These are phyloP conservation scores for Montipora foliosa DNA, from an alignment of 64 coral and sea anemone genomes.

Conservation along the genomic window DNA sequence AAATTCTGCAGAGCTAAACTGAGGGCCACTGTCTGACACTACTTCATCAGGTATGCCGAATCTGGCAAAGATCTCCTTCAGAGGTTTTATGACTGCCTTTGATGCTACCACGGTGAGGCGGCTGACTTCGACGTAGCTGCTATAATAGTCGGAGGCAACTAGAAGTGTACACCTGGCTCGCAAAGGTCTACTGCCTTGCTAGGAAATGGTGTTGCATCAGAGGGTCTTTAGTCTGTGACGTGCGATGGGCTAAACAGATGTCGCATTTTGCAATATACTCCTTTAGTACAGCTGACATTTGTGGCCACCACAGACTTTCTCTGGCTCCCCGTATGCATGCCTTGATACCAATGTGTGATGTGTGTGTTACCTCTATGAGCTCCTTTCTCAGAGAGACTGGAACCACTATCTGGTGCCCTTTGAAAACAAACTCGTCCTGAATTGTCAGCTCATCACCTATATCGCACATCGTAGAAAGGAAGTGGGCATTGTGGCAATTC, in stretches of 20 bases:
- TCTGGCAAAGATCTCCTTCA: slow-evolving; percentile 11
- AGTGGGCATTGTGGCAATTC: slow-evolving; percentile 3
- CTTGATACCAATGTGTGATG: slow-evolving; percentile 5
- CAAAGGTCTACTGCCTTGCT: slow-evolving; percentile 1
- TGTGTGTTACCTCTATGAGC: slow-evolving; percentile 16
- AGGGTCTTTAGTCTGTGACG: neutral
- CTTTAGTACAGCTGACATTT: slow-evolving; percentile 7
- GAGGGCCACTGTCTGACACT: neutral
- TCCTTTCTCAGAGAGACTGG: slow-evolving; percentile 10
- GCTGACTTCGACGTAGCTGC: slow-evolving; percentile 10
- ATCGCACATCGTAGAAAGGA: slow-evolving; percentile 7
- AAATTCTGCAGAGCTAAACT: neutral
- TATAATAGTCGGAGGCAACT: slow-evolving; percentile 1
- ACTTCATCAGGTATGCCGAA: slow-evolving; percentile 19
- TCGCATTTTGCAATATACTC: neutral
- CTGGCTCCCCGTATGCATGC: neutral
- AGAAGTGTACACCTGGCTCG: neutral
- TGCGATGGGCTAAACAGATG: slow-evolving; percentile 1
- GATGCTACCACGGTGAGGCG: neutral
- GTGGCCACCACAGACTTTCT: neutral
- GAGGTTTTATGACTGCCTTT: neutral
- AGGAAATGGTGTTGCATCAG: neutral
- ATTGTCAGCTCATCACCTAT: neutral
- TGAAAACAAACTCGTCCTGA: neutral
- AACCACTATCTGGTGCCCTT: neutral